Percentiles rank a stretch among this genome's conserved stretches.
Conservation (phyloP, 2,888 invertebrate species). For the Diabrotica balteata region DNA sequence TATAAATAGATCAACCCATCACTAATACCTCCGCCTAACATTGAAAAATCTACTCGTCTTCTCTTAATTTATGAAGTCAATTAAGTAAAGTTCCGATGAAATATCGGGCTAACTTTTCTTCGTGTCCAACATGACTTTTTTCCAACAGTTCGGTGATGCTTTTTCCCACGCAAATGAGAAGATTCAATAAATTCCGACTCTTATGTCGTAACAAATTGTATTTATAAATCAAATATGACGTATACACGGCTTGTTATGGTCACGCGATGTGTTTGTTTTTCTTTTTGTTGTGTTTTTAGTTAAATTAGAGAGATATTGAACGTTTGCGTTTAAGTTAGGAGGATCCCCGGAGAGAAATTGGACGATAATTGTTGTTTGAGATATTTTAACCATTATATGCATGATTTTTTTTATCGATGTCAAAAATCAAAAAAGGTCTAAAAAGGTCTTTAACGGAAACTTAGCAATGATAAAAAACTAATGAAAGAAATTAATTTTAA, state of each 20-base stretch:
- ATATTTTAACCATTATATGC: too few relatives aligned
- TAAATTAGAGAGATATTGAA: constrained; percentile 3
- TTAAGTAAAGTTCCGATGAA: constrained; percentile 8
- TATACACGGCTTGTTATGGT: constrained; percentile 29
- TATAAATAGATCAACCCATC: too few relatives aligned
- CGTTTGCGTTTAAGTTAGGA: too few relatives aligned
- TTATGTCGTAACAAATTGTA: constrained; percentile 23
- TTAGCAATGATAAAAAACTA: too few relatives aligned
- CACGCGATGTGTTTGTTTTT: constrained; percentile 25
- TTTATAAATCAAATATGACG: constrained; percentile 31
- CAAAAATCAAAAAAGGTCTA: too few relatives aligned
- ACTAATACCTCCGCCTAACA: too few relatives aligned
- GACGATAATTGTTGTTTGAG: too few relatives aligned
- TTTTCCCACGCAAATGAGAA: constrained; percentile 26
- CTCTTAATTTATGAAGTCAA: constrained; percentile 12
- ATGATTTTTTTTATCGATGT: too few relatives aligned
- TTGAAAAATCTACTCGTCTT: neutral
- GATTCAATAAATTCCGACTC: constrained; percentile 24
- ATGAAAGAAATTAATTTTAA: too few relatives aligned
- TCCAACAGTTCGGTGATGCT: constrained; percentile 11
- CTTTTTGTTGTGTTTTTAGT: constrained; percentile 12
- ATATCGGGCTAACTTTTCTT: constrained; percentile 10
- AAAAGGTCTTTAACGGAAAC: too few relatives aligned
- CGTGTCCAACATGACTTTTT: constrained; percentile 16
- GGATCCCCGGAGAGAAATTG: too few relatives aligned